A percentile compares a stretch with the other conserved stretches of the same genome.
phyloP scores from a whole-genome alignment of 2,113 vertebrate species.

The Hyla sarda region DNA sequence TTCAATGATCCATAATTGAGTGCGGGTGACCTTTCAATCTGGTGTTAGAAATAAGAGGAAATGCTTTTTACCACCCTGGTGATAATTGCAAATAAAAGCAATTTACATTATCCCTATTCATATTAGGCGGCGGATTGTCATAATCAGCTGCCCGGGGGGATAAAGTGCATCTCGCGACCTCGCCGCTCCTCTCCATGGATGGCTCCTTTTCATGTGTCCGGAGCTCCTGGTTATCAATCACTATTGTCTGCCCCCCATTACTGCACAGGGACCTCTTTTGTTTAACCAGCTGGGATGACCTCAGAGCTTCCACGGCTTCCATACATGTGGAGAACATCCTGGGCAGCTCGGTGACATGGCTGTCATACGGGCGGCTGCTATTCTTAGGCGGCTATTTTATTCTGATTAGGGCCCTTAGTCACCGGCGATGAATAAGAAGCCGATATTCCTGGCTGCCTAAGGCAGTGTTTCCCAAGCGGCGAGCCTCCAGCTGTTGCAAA shows the following conservation, averaged over 20 bases:
- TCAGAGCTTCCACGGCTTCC: not conserved
- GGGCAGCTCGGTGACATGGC: conserved; percentile 23
- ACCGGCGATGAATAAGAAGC: not conserved
- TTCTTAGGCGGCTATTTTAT: conserved; percentile 10
- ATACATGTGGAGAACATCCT: conserved; percentile 18
- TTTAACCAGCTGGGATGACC: conserved; percentile 45
- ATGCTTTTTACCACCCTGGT: conserved; percentile 5
- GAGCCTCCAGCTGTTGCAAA: too few species aligned
- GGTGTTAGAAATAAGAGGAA: conserved; percentile 11
- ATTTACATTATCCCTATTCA: conserved; percentile 39
- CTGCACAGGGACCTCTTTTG: not conserved
- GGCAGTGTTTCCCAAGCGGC: too few species aligned
- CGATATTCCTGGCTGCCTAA: too few species aligned
- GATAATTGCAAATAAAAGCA: conserved; percentile 28
- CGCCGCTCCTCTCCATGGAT: conserved; percentile 16
- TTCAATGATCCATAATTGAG: conserved; percentile 49
- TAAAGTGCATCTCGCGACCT: conserved; percentile 5
- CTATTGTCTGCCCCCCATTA: not conserved
- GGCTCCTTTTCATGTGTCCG: conserved; percentile 15
- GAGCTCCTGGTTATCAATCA: conserved; percentile 55
- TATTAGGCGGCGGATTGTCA: not conserved
- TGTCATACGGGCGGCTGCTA: conserved; percentile 12
- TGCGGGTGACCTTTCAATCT: conserved; percentile 54
- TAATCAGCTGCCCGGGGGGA: conserved; percentile 32
- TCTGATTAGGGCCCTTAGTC: not conserved